phyloP scores from a whole-genome alignment of 2,113 vertebrate genomes.

The Semicossyphus pulcher region DNA sequence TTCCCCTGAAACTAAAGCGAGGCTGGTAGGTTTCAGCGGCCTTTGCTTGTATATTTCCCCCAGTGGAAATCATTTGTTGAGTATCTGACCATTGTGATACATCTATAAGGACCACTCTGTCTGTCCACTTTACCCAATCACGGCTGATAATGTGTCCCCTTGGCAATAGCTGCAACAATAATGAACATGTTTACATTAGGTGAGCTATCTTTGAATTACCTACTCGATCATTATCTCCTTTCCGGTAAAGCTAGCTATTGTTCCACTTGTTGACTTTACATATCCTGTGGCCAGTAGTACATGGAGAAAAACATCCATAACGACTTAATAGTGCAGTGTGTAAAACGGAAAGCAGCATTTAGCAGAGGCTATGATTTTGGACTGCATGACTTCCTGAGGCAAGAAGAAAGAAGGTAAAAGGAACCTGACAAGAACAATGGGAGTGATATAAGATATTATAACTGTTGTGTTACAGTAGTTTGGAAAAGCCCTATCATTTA shows the following conservation, averaged over 20 bases:
- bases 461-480: conserved; percentile 25
- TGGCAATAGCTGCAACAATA: conserved; percentile 36
- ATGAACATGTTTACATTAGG: conserved; percentile 59
- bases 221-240: conserved; percentile 62
- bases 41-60: conserved; percentile 46
- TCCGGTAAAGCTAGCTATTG: conserved; percentile 64
- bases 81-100: conserved; percentile 47
- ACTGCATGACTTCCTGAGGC: neutral
- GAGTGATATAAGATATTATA: conserved; percentile 31
- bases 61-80: conserved; percentile 45
- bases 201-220: conserved; percentile 60
- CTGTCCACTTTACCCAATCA: conserved; percentile 45
- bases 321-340: conserved; percentile 42
- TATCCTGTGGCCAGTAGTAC: conserved; percentile 13
- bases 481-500: conserved; percentile 32
- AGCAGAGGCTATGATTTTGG: neutral
- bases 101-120: conserved; percentile 24
- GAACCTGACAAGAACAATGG: conserved; percentile 19
- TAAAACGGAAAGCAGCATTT: conserved; percentile 5
- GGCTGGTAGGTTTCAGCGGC: conserved; percentile 44
- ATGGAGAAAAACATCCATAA: conserved; percentile 54
- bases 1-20: conserved; percentile 58
- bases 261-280: conserved; percentile 61
- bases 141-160: conserved; percentile 62
- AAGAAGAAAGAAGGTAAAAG: neutral